Conservation (phyloP, 1,140 invertebrate genomes). For the Brachionus manjavacas region DNA sequence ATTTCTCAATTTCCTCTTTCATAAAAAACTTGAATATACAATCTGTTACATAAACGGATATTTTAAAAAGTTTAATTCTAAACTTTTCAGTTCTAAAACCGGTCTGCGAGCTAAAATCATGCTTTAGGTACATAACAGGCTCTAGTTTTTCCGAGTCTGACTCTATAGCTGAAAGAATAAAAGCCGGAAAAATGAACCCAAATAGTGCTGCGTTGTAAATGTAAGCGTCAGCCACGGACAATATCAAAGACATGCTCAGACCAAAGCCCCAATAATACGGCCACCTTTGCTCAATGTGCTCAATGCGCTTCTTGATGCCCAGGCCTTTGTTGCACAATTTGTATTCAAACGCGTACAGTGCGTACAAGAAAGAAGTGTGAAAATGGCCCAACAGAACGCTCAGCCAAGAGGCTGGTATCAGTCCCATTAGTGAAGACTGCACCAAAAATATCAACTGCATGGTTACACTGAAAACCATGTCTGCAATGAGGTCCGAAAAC, state of each 20-base stretch:
- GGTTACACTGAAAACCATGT: slow-evolving; percentile 18
- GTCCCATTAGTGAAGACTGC: background rate
- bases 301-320: slow-evolving; percentile 29
- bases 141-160: slow-evolving; percentile 8
- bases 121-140: background rate
- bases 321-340: slow-evolving; percentile 31
- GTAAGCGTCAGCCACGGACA: slow-evolving; percentile 20
- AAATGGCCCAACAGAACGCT: background rate
- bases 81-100: background rate
- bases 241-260: background rate
- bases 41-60: slow-evolving; percentile 35
- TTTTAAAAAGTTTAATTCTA: background rate
- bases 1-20: background rate
- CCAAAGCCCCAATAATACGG: slow-evolving; percentile 40
- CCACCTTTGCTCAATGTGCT: slow-evolving; percentile 38
- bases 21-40: slow-evolving; percentile 28
- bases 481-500: slow-evolving; percentile 17
- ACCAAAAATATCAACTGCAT: slow-evolving; percentile 38
- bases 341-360: slow-evolving; percentile 36
- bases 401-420: background rate
- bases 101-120: background rate
- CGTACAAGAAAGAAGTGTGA: slow-evolving; percentile 33
- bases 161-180: slow-evolving; percentile 35
- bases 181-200: slow-evolving; percentile 33
- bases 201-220: slow-evolving; percentile 40